Evolutionary conservation across 2,888 invertebrate species (phyloP), one percentile per base, ranked within the genome.

Genomic region (Drosophila barbarae): DNA sequence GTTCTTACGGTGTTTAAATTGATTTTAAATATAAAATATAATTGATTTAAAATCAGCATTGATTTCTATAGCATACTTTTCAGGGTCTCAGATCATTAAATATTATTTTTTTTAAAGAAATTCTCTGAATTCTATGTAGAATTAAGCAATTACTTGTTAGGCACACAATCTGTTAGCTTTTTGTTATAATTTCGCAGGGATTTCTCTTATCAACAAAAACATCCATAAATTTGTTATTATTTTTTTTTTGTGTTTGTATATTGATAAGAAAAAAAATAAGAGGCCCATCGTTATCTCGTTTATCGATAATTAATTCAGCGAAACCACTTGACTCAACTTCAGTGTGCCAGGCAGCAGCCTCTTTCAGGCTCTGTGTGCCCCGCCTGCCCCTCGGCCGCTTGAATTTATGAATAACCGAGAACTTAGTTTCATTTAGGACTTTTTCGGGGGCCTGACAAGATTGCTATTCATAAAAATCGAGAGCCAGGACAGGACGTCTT

Each of bases 281-380:
- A 30, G 28, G 50, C 8, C 39, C 59, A 32, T 60, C 61, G 61
- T 60, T 60, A 60, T 60, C 59, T 60, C 35, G 61, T 60, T 60
- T 60, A 60, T 46, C 61, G 36, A 60, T 60, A 60, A 60, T 60
- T 60, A 60, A 60, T 60, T 60, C 38, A 32, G 61, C 41, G 57
- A 46, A 59, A 38, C 23, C 36, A 32, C 59, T 57, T 41, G 39
- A 26, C 34, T 34, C 56, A 34, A 60, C 60, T 47, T 60, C 38
- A 39, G 38, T 26, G 6, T 6, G 18, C 28, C 30, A 30, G 30
- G 30, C 10, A 30, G 46, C 30, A 30, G 46, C 46, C 59, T 15
- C 38, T 46, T 60, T 60, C 60, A 59, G 30, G 36, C 28, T 58
- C 58, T 18, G 18, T 18, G 18, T 18, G 18, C 18, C 18, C 18